These are phyloP conservation scores for Odontothrips loti DNA, from an alignment of 2,888 invertebrate species.

Conservation along the genomic window DNA sequence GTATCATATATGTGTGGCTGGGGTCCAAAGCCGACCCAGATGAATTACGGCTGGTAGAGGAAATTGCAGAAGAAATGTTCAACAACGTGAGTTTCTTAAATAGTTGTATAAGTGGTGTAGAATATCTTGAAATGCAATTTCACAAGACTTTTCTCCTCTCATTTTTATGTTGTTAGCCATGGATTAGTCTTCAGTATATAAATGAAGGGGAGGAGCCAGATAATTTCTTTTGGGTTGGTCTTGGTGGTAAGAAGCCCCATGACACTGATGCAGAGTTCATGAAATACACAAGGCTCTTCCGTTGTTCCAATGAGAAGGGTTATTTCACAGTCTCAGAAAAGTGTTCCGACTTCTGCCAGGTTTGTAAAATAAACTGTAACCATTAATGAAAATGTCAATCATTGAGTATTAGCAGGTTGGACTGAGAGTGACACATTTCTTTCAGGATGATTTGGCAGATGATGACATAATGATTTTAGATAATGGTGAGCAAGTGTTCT, in stretches of 20 bases:
- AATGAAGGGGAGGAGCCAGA: slow-evolving; percentile 95
- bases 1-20: slow-evolving; percentile 95
- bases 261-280: slow-evolving; percentile 87
- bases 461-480: slow-evolving; percentile 99
- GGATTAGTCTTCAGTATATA: slow-evolving; percentile 65
- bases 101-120: not conserved
- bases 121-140: not conserved
- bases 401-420: not conserved
- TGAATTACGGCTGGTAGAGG: slow-evolving; percentile 79
- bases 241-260: slow-evolving; percentile 85
- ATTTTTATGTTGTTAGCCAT: slow-evolving; percentile 44
- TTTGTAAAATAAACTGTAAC: slow-evolving; percentile 43
- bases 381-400: not conserved
- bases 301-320: slow-evolving; percentile 99
- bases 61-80: slow-evolving; percentile 90
- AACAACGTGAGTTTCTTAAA: slow-evolving; percentile 62
- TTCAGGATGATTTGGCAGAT: slow-evolving; percentile 94
- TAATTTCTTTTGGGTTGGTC: slow-evolving; percentile 97
- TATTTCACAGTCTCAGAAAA: slow-evolving; percentile 99
- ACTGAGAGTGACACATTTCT: slow-evolving; percentile 36
- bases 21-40: slow-evolving; percentile 80
- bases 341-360: slow-evolving; percentile 96
- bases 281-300: slow-evolving; percentile 87
- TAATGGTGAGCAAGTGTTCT: slow-evolving; percentile 94
- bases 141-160: not conserved